Percentiles rank a stretch among this genome's conserved stretches.
These are phyloP conservation scores for Bemisia tabaci DNA, from an alignment of 1,140 invertebrate species.

Conservation along the genomic window DNA sequence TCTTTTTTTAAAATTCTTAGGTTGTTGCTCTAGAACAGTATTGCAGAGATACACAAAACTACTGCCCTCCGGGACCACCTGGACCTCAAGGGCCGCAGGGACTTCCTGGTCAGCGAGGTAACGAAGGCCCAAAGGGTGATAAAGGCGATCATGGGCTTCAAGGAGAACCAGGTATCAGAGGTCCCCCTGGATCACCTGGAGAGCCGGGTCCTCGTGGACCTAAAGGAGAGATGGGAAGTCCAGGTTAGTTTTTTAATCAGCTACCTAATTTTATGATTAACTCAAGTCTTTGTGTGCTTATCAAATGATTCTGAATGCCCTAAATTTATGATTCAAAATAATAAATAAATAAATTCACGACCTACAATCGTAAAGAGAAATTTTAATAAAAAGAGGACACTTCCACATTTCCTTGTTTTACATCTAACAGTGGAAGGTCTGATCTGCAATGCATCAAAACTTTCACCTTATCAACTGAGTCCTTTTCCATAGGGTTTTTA, in stretches of 20 bases:
- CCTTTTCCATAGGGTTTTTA: too few species aligned
- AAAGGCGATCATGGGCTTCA: constrained; percentile 33
- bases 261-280: neutral
- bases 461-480: neutral
- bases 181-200: constrained; percentile 42
- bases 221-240: constrained; percentile 33
- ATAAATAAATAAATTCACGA: constrained; percentile 6
- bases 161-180: constrained; percentile 39
- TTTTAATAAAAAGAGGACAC: too few species aligned
- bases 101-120: constrained; percentile 37
- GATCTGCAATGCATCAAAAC: neutral
- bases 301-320: neutral
- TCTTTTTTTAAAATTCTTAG: constrained; percentile 31
- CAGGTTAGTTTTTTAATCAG: constrained; percentile 11
- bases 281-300: neutral
- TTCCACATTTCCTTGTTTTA: too few species aligned
- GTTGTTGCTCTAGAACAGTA: constrained; percentile 56
- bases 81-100: constrained; percentile 49
- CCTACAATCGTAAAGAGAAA: too few species aligned
- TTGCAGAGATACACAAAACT: constrained; percentile 57
- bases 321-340: neutral
- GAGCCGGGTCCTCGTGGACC: constrained; percentile 39
- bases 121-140: constrained; percentile 31
- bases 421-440: neutral
- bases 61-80: constrained; percentile 58